Percentiles rank a stretch among this genome's conserved stretches.
These are phyloP conservation scores for Heteromurus nitidus DNA, from an alignment of 2,888 invertebrate genomes.

Conservation along the genomic window DNA sequence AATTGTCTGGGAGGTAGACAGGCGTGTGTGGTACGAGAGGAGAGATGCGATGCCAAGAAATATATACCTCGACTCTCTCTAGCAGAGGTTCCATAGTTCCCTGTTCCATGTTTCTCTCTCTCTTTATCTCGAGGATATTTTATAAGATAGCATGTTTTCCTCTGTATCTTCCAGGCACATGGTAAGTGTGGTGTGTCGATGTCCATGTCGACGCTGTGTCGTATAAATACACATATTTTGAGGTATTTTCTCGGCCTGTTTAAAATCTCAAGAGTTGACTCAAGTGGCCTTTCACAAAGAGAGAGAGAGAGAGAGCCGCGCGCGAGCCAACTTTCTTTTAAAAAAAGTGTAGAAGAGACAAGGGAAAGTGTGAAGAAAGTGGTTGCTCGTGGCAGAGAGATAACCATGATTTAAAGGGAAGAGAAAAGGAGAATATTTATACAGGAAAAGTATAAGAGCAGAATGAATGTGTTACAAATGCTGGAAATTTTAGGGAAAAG, in stretches of 20 bases:
- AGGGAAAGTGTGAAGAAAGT: constrained; percentile 16
- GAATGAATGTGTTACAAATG: not conserved
- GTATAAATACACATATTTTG: constrained; percentile 13
- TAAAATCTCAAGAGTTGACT: constrained; percentile 7
- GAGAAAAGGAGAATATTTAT: too few species aligned
- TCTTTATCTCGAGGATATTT: not conserved
- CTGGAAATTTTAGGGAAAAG: not conserved
- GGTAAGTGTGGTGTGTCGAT: too few species aligned
- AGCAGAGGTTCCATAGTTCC: too few species aligned
- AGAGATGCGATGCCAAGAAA: too few species aligned
- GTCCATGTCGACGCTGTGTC: too few species aligned
- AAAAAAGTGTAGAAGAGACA: not conserved
- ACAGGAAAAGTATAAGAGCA: not conserved
- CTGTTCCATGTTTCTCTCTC: too few species aligned
- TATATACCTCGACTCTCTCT: too few species aligned
- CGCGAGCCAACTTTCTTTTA: not conserved
- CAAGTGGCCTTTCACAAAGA: constrained; percentile 16
- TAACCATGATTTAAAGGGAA: constrained; percentile 52
- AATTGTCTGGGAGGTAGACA: constrained; percentile 2
- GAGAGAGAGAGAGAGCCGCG: not conserved
- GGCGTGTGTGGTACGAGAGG: too few species aligned
- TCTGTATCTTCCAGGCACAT: too few species aligned
- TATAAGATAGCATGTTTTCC: not conserved
- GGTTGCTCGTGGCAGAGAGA: constrained; percentile 39
- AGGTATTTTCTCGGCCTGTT: not conserved